Evolutionary conservation across 2,888 invertebrate species (phyloP).

Genomic region (Oscheius myriophilus): DNA sequence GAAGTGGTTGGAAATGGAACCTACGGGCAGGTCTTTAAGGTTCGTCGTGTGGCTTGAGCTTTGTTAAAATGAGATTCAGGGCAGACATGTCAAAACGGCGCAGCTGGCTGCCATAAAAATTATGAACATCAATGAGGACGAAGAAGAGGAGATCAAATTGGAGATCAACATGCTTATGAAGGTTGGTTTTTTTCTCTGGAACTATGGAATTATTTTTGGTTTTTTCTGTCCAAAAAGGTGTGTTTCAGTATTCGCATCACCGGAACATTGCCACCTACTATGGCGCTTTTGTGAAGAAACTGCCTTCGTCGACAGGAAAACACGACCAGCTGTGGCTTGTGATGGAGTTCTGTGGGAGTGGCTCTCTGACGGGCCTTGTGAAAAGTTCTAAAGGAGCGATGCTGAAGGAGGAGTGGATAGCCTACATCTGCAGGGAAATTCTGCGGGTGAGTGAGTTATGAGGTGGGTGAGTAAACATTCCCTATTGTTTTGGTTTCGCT

Average conservation of each 20-base stretch:
- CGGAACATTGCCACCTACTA: constrained; percentile 99
- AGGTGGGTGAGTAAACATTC: constrained; percentile 10
- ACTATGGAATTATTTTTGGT: not conserved
- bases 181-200: constrained; percentile 72
- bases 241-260: constrained; percentile 89
- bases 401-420: constrained; percentile 99
- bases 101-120: constrained; percentile 99
- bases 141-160: constrained; percentile 99
- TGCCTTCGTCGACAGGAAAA: constrained; percentile 81
- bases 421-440: constrained; percentile 93
- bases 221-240: constrained; percentile 32
- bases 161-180: constrained; percentile 99
- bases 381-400: constrained; percentile 98
- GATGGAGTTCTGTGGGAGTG: constrained; percentile 99
- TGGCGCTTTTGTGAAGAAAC: constrained; percentile 99
- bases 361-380: constrained; percentile 97
- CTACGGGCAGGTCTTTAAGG: constrained; percentile 99
- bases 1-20: constrained; percentile 99
- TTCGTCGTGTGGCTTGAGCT: constrained; percentile 71
- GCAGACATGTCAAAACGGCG: constrained; percentile 98
- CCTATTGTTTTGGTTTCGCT: not conserved
- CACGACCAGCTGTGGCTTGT: constrained; percentile 97
- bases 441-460: constrained; percentile 72
- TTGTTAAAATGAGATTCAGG: constrained; percentile 76
- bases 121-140: constrained; percentile 99